A percentile compares a stretch with the other conserved stretches of the same genome.
These are phyloP conservation scores for Smutsia temminckii DNA, from an alignment of 2,797 vertebrate genomes.

Conservation along the genomic window DNA sequence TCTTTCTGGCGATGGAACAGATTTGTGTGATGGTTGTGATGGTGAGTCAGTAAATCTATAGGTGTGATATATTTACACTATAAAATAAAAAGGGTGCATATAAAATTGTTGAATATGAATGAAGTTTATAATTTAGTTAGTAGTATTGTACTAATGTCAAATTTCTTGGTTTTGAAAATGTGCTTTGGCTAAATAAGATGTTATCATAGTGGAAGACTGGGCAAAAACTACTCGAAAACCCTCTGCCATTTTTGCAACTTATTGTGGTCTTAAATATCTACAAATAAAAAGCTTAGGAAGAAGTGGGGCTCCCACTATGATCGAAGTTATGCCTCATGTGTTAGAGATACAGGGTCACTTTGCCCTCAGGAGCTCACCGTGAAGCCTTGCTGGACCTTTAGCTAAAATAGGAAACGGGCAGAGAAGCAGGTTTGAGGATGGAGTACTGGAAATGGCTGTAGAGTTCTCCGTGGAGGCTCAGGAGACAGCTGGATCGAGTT, in stretches of 20 bases:
- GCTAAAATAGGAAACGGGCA: background rate
- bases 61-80: background rate
- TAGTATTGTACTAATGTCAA: background rate
- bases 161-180: background rate
- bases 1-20: background rate
- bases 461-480: background rate
- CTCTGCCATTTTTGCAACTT: background rate
- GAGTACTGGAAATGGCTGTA: background rate
- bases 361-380: background rate
- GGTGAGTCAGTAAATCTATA: background rate
- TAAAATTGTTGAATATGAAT: background rate
- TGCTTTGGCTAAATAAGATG: background rate
- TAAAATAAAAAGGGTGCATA: background rate
- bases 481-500: background rate
- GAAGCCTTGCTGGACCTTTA: background rate
- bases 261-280: background rate
- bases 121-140: background rate
- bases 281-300: background rate
- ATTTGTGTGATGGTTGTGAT: background rate
- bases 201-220: background rate
- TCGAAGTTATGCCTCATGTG: background rate
- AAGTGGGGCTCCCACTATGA: background rate
- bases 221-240: background rate
- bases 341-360: background rate
- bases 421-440: background rate